A percentile compares a stretch with the other conserved stretches of the same genome.
Conservation (phyloP, 2,888 invertebrate species). For the Alentia gelatinosa region DNA sequence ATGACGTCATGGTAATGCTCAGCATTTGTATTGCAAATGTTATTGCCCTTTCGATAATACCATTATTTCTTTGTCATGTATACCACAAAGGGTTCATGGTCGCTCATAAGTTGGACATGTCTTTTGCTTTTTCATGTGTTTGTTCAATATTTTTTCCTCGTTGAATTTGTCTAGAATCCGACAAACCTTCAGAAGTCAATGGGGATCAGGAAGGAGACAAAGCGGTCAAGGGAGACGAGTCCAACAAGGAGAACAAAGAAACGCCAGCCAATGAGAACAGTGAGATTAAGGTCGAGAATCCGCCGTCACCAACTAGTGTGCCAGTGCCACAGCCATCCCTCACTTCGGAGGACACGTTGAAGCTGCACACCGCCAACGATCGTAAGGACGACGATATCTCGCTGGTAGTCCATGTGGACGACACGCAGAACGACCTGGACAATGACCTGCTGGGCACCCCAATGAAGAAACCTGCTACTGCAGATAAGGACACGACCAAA, state of each 20-base stretch:
- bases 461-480: background rate
- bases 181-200: conserved; percentile 51
- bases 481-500: background rate
- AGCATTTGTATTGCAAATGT: background rate
- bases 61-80: background rate
- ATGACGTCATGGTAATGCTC: background rate
- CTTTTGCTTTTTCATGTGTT: background rate
- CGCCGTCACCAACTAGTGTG: conserved; percentile 59
- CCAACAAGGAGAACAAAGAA: conserved; percentile 28
- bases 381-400: conserved; percentile 76
- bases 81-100: background rate
- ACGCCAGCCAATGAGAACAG: background rate
- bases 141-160: conserved; percentile 55
- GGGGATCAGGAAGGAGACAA: background rate
- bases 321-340: conserved; percentile 65
- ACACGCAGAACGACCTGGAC: conserved; percentile 80
- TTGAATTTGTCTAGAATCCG: conserved; percentile 58
- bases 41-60: background rate
- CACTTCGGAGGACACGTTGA: conserved; percentile 72
- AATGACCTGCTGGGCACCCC: conserved; percentile 70
- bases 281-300: background rate
- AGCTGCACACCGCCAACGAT: conserved; percentile 65
- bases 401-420: conserved; percentile 80
- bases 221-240: conserved; percentile 15
- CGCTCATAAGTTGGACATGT: conserved; percentile 16